A percentile compares a stretch with the other conserved stretches of the same genome.
Conservation (phyloP, 2,113 vertebrate species). For the Gadus chalcogrammus region DNA sequence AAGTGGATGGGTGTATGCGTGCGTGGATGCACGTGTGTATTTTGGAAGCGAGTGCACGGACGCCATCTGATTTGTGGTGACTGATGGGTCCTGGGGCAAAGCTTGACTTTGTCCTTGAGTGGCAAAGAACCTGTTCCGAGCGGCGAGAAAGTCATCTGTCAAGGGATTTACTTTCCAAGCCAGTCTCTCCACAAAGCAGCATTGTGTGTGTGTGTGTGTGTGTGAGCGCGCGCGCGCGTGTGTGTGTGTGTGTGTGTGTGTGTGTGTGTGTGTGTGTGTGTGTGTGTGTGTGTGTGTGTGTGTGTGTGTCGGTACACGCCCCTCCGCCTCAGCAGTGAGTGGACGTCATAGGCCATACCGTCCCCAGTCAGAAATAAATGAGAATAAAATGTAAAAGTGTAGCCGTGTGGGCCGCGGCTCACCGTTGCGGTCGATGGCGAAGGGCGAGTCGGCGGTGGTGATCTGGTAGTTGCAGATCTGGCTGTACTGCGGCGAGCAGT, state of each 20-base stretch:
- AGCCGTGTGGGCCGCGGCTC: constrained; percentile 52
- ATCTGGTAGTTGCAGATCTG: constrained; percentile 98
- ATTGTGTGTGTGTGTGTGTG: constrained; percentile 2
- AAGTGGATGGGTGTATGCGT: neutral
- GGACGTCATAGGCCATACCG: neutral
- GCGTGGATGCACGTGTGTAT: constrained; percentile 8
- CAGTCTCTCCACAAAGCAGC: neutral
- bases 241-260: no score
- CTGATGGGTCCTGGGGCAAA: constrained; percentile 32
- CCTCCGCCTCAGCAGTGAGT: neutral
- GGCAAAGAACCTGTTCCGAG: constrained; percentile 28
- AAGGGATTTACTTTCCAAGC: constrained; percentile 12
- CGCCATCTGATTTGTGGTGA: constrained; percentile 47
- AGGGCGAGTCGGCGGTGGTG: constrained; percentile 83
- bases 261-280: constrained; percentile 1
- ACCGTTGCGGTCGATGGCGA: constrained; percentile 97
- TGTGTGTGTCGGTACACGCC: neutral
- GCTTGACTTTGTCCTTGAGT: constrained; percentile 47
- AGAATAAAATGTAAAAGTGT: no score
- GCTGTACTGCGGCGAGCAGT: constrained; percentile 96
- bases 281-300: constrained; percentile 6
- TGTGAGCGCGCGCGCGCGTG: no score
- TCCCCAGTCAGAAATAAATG: no score
- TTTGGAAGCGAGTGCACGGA: constrained; percentile 14
- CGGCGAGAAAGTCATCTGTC: constrained; percentile 32